Evolutionary conservation across 1,140 invertebrate species (phyloP).

Genomic region (Littorina saxatilis): DNA sequence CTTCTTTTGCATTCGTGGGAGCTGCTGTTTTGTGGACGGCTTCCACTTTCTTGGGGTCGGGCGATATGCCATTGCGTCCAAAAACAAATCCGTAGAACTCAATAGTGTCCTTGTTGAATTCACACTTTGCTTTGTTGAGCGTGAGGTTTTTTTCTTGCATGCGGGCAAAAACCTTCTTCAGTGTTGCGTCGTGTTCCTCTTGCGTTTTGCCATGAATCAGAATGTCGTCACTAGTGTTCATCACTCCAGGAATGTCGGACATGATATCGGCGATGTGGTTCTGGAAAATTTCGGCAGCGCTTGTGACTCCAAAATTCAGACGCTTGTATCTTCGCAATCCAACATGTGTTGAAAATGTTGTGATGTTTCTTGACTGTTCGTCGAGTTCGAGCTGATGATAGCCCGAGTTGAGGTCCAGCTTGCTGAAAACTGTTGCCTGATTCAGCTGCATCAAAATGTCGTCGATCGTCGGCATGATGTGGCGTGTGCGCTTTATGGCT

Average conservation of each 20-base stretch:
- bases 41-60: no score
- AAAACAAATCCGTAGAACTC: not conserved
- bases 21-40: not conserved
- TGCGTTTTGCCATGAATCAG: slow-evolving; percentile 48
- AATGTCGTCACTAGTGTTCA: slow-evolving; percentile 51
- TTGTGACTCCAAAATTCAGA: slow-evolving; percentile 52
- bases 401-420: no score
- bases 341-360: no score
- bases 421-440: slow-evolving; percentile 40
- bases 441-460: slow-evolving; percentile 59
- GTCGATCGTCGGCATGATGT: slow-evolving; percentile 62
- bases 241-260: slow-evolving; percentile 32
- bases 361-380: slow-evolving; percentile 45
- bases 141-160: slow-evolving; percentile 25
- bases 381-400: slow-evolving; percentile 48
- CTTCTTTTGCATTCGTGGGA: not conserved
- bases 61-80: not conserved
- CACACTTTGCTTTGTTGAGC: slow-evolving; percentile 29
- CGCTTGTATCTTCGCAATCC: slow-evolving; percentile 49
- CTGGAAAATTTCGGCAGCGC: slow-evolving; percentile 50
- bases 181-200: slow-evolving; percentile 41
- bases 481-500: slow-evolving; percentile 49
- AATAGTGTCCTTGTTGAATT: slow-evolving; percentile 12
- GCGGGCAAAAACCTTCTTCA: slow-evolving; percentile 17
- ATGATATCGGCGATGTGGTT: slow-evolving; percentile 39